Percentiles rank a stretch among this genome's conserved stretches.
phyloP scores from a whole-genome alignment of 2,888 invertebrate species.

The Opisthograptis luteolata region DNA sequence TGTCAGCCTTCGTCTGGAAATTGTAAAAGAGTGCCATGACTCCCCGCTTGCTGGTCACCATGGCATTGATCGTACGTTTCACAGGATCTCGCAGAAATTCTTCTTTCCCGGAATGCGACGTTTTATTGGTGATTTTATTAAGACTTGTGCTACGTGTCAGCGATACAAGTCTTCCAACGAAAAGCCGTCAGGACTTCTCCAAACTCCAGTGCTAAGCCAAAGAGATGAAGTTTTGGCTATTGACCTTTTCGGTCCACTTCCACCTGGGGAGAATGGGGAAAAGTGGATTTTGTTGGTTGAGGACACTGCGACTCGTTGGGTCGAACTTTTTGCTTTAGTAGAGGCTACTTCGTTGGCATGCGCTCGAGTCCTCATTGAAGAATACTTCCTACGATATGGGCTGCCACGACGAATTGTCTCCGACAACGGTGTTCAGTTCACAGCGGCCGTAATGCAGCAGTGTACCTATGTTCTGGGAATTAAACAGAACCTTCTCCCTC shows the following conservation, averaged over 20 bases:
- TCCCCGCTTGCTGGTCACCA: conserved; percentile 4
- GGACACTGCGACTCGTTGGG: conserved; percentile 37
- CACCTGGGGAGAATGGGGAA: conserved; percentile 26
- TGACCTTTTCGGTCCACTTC: conserved; percentile 38
- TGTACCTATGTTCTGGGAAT: conserved; percentile 29
- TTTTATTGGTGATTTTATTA: conserved; percentile 7
- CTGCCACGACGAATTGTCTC: conserved; percentile 36
- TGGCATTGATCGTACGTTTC: conserved; percentile 5
- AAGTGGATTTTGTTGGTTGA: conserved; percentile 33
- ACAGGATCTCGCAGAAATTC: background rate
- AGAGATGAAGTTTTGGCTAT: conserved; percentile 33
- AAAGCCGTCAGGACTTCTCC: conserved; percentile 22
- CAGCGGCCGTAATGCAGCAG: conserved; percentile 39
- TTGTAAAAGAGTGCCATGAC: background rate
- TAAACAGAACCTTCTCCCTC: conserved; percentile 37
- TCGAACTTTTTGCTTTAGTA: conserved; percentile 29
- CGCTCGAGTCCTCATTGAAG: conserved; percentile 22
- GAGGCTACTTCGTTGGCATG: conserved; percentile 35
- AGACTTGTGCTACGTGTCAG: conserved; percentile 9
- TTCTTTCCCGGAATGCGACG: conserved; percentile 8
- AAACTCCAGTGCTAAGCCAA: conserved; percentile 12
- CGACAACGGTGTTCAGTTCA: conserved; percentile 42
- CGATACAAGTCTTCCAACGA: conserved; percentile 15
- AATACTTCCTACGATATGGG: conserved; percentile 37
- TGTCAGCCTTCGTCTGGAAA: background rate